Percentiles rank a stretch among this genome's conserved stretches.
phyloP scores from a whole-genome alignment of 2,797 vertebrate species.

The Rhinichthys osculus region DNA sequence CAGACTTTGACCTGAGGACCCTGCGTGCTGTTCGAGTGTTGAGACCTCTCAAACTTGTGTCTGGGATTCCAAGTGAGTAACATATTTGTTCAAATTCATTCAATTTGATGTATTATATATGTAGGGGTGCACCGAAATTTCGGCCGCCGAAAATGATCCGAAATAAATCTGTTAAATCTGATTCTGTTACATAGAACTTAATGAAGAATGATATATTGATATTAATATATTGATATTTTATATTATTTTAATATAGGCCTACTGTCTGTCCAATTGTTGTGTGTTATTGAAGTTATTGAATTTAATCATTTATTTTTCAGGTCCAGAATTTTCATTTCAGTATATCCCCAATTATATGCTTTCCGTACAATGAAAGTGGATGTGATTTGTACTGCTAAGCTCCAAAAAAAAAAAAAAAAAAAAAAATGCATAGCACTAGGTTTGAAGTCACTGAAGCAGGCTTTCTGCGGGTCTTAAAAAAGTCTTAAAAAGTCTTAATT shows the following conservation, averaged over 20 bases:
- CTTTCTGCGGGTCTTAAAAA: neutral
- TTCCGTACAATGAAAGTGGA: neutral
- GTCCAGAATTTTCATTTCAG: no score
- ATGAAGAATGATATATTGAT: no score
- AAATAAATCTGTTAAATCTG: no score
- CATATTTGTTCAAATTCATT: neutral
- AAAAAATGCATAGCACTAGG: neutral
- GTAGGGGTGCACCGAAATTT: no score
- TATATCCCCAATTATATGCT: neutral
- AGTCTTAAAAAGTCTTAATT: neutral
- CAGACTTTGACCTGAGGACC: conserved; percentile 93
- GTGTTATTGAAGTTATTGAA: no score
- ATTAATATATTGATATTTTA: no score
- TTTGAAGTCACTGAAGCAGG: neutral
- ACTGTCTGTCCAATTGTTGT: no score
- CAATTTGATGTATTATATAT: neutral
- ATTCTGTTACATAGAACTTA: no score
- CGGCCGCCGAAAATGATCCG: no score
- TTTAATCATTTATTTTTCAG: no score
- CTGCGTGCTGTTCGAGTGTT: conserved; percentile 92
- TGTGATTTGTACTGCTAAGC: neutral
- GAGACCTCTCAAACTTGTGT: conserved; percentile 93
- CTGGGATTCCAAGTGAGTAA: conserved; percentile 93
- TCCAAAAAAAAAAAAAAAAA: neutral
- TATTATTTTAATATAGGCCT: no score